These are phyloP conservation scores for Clupea harengus DNA, from an alignment of 2,113 vertebrate species.

Conservation along the genomic window DNA sequence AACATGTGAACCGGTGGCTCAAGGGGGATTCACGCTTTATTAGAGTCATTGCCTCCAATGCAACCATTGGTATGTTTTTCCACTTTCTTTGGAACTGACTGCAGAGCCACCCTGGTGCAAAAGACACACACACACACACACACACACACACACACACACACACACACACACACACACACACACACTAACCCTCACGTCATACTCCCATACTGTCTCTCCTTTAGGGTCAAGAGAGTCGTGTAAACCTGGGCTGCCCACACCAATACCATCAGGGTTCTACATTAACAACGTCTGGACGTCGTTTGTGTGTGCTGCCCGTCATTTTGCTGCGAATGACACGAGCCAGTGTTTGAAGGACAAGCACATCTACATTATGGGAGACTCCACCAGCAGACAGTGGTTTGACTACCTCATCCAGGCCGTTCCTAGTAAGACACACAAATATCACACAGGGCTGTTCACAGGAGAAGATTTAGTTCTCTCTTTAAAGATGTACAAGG, in stretches of 20 bases:
- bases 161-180: neutral
- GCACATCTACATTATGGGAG: neutral
- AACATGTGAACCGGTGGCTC: neutral
- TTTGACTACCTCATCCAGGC: neutral
- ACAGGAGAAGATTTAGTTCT: too few species aligned
- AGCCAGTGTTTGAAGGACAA: neutral
- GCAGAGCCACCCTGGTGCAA: neutral
- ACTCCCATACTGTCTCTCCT: neutral
- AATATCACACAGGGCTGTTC: neutral
- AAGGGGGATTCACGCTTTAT: neutral
- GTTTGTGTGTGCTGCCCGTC: neutral
- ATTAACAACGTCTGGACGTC: too few species aligned
- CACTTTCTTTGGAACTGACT: neutral
- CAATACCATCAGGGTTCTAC: too few species aligned
- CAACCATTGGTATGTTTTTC: neutral
- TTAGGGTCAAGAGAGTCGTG: neutral
- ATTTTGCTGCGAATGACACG: neutral
- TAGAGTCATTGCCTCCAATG: neutral
- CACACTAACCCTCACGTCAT: neutral
- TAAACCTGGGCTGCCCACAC: neutral
- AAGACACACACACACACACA: neutral
- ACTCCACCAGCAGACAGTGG: conserved; percentile 7
- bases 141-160: neutral
- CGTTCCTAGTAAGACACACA: neutral
- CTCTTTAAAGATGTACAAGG: too few species aligned